Evolutionary conservation across 2,888 invertebrate species (phyloP).

Genomic region (Sycophila texana): DNA sequence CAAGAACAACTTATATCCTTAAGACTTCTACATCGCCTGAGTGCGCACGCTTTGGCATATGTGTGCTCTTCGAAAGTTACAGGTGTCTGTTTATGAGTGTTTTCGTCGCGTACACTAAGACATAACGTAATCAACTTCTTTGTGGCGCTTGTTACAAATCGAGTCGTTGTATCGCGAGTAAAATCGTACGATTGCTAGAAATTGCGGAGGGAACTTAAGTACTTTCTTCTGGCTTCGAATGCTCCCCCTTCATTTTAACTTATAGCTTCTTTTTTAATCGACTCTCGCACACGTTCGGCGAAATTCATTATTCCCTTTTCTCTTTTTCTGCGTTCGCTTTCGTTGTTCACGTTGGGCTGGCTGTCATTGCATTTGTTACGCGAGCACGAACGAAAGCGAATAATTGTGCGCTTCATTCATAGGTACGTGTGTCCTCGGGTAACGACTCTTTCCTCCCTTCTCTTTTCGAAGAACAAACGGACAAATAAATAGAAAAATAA

Average conservation of each 20-base stretch:
- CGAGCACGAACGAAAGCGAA: conserved; percentile 41
- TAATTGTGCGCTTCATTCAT: conserved; percentile 29
- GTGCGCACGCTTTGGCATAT: not conserved
- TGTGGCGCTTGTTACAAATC: conserved; percentile 18
- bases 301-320: not conserved
- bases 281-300: not conserved
- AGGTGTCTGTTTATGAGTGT: not conserved
- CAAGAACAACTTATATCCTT: conserved; percentile 19
- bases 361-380: conserved; percentile 43
- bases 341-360: conserved; percentile 23
- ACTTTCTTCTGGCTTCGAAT: conserved; percentile 49
- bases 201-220: conserved; percentile 51
- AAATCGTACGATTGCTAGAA: conserved; percentile 37
- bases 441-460: conserved; percentile 12
- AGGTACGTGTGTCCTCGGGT: not conserved
- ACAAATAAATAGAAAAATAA: conserved; percentile 18
- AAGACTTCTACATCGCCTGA: not conserved
- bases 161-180: conserved; percentile 52
- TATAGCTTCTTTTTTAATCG: conserved; percentile 9
- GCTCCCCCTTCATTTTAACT: not conserved
- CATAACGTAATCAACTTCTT: conserved; percentile 5
- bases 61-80: conserved; percentile 7
- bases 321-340: conserved; percentile 23
- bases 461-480: conserved; percentile 17
- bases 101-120: not conserved